These are phyloP conservation scores for Notothenia rossii DNA, from an alignment of 2,113 vertebrate genomes.

Conservation along the genomic window DNA sequence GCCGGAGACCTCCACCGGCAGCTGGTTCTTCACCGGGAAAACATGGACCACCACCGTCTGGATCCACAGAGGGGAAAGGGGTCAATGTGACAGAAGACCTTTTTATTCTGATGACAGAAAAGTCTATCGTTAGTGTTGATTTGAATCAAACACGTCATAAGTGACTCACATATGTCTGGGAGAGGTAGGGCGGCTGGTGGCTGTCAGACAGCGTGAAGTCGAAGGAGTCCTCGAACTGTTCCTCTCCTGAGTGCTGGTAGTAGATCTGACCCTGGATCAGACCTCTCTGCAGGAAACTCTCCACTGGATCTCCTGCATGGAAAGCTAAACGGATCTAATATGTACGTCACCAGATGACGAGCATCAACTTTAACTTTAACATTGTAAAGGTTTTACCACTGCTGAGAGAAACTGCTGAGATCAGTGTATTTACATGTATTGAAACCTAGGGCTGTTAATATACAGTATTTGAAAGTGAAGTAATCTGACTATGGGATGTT, in stretches of 20 bases:
- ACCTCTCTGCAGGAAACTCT: constrained; percentile 82
- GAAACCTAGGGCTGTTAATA: too few relatives aligned
- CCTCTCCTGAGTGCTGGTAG: constrained; percentile 81
- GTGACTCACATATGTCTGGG: constrained; percentile 76
- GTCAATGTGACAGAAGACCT: background rate
- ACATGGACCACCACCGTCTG: constrained; percentile 82
- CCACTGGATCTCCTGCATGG: constrained; percentile 67
- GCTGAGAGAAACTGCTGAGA: too few relatives aligned
- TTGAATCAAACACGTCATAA: background rate
- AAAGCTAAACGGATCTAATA: too few relatives aligned
- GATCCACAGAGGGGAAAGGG: background rate
- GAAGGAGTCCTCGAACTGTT: constrained; percentile 82
- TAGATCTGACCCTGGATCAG: constrained; percentile 82
- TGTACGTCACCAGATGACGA: background rate
- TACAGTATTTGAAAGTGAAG: too few relatives aligned
- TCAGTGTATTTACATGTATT: too few relatives aligned
- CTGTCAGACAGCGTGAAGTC: constrained; percentile 83
- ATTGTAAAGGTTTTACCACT: background rate
- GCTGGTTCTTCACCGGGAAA: constrained; percentile 84
- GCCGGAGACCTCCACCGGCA: constrained; percentile 79
- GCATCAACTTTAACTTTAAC: too few relatives aligned
- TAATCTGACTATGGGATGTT: too few relatives aligned
- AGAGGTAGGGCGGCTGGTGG: constrained; percentile 83
- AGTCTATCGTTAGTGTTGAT: background rate
- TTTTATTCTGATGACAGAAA: too few relatives aligned